A percentile compares a stretch with the other conserved stretches of the same genome.
Conservation (phyloP, 2,797 vertebrate species). For the Gallinago nigripennis region DNA sequence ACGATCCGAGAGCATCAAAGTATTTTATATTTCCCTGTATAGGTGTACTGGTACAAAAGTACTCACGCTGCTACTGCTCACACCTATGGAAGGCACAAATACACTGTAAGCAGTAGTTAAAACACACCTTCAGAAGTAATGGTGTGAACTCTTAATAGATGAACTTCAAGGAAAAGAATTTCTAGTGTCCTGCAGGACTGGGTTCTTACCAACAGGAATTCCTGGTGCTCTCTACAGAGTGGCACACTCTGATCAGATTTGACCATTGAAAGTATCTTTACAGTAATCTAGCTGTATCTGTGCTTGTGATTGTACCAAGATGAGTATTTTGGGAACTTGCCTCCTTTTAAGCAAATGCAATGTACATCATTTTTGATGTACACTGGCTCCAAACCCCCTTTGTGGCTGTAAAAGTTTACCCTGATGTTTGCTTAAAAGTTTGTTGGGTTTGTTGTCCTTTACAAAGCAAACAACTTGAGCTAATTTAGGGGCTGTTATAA, state of each 20-base stretch:
- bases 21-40: neutral
- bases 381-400: neutral
- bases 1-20: fast-evolving
- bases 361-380: neutral
- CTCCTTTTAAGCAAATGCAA: neutral
- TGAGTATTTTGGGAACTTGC: neutral
- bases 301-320: neutral
- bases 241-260: neutral
- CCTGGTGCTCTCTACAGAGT: neutral
- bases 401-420: neutral
- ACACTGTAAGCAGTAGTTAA: neutral
- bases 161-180: neutral
- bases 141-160: neutral
- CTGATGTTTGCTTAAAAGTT: conserved; percentile 25
- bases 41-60: neutral
- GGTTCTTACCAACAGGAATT: neutral
- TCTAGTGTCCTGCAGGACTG: neutral
- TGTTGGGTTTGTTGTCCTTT: neutral
- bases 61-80: neutral
- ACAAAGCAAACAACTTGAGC: neutral
- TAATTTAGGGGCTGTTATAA: conserved; percentile 24
- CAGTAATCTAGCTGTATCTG: neutral
- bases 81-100: neutral
- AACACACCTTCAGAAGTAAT: neutral
- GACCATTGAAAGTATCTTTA: neutral